A percentile compares a stretch with the other conserved stretches of the same genome.
Evolutionary conservation across 2,113 vertebrate species (phyloP).

Genomic region (Petroica traversi): DNA sequence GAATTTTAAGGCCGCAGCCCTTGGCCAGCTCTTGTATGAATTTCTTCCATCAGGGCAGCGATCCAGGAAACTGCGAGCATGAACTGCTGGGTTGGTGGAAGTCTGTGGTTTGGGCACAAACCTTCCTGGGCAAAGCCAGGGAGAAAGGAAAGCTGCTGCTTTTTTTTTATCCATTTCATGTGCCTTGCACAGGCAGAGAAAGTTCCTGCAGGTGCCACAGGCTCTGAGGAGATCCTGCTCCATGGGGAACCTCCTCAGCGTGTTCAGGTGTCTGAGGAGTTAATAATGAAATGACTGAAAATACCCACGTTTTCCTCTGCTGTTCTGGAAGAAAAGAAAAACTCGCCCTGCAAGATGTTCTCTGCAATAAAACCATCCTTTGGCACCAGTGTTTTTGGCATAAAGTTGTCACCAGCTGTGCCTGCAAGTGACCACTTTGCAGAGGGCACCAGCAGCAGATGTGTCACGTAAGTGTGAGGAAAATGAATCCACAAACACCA

Average conservation of each 20-base stretch:
- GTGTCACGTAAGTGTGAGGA: fast-evolving
- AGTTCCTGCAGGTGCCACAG: background rate
- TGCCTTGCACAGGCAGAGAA: background rate
- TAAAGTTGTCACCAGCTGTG: background rate
- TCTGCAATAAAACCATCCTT: background rate
- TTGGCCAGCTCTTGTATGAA: background rate
- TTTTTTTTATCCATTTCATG: background rate
- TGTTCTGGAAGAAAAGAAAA: background rate
- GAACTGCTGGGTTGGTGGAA: background rate
- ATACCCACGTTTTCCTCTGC: background rate
- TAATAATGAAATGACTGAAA: background rate
- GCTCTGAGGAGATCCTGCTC: background rate
- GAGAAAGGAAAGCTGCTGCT: background rate
- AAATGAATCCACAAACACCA: too few species aligned
- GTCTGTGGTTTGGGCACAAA: background rate
- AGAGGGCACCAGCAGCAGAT: background rate
- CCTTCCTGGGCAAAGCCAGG: background rate
- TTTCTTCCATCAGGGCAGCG: background rate
- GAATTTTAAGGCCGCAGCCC: background rate
- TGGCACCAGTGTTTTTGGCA: background rate
- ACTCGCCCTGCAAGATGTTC: background rate
- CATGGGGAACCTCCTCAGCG: fast-evolving
- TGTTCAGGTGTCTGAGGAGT: background rate
- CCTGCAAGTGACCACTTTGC: background rate
- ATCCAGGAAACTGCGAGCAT: background rate